phyloP scores from a whole-genome alignment of 1,140 invertebrate species.

The Brachystomella parvula region DNA sequence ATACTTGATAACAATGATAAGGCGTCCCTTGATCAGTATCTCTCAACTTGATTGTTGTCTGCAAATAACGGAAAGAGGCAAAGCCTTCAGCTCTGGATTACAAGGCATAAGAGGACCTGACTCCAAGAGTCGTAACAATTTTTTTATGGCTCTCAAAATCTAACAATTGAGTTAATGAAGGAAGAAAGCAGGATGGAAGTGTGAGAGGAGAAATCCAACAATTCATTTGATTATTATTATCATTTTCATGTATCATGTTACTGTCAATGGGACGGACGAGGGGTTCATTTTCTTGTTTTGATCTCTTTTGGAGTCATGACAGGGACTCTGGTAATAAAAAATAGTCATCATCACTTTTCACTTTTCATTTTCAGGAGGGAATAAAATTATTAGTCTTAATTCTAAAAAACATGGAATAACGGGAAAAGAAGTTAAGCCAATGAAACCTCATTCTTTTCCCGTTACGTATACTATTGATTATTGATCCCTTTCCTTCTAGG shows the following conservation, averaged over 20 bases:
- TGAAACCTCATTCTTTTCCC: conserved; percentile 8
- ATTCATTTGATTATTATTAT: background rate
- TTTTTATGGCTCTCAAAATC: background rate
- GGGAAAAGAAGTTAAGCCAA: background rate
- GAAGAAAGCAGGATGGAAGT: conserved; percentile 20
- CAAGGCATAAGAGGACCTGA: background rate
- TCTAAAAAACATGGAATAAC: background rate
- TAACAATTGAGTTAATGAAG: conserved; percentile 35
- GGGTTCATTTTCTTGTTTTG: background rate
- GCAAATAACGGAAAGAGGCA: too few relatives aligned
- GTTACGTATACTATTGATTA: background rate
- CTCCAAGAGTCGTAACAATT: background rate
- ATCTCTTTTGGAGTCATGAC: background rate
- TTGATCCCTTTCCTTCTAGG: background rate
- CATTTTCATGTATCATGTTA: background rate
- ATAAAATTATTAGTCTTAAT: background rate
- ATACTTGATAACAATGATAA: background rate
- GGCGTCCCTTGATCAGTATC: background rate
- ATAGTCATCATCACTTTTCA: background rate
- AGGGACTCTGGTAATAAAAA: background rate
- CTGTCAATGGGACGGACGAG: background rate
- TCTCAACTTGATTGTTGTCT: too few relatives aligned
- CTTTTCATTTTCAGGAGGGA: background rate
- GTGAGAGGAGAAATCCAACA: conserved; percentile 2
- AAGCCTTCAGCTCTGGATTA: too few relatives aligned